Base-by-base conservation (phyloP, 2,797 vertebrate species). In the Trichosurus vulpecula region DNA sequence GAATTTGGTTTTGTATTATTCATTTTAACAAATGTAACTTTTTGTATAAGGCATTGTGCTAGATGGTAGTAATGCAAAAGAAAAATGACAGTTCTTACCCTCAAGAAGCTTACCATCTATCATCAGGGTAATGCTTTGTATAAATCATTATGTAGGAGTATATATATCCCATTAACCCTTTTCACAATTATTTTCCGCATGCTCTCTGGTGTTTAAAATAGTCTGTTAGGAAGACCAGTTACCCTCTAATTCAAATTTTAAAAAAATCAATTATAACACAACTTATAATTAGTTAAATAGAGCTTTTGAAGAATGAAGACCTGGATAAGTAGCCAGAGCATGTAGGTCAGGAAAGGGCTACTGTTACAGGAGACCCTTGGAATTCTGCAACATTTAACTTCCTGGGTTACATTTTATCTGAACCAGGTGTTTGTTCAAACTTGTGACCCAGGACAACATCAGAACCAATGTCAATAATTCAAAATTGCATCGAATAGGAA, bases 401-500 rank as follows among this genome's bases (percentile, higher is more conserved):
- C 96, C 14, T 92, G 22, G 16, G 22, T 91, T 47, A 96, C 35
- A 95, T 95, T 90, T 54, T 13, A 61, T 31, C 54, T 94, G 53
- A 97, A 94, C 53, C 94, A 41, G 3, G 54, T 54, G 52, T n/a
- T 54, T 54, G 52, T n/a, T 54, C 35, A n/a, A 8, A 54, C 52
- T 4, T 95, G 54, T 91, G 89, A 91, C 57, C 52, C 95, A 52
- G 30, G 47, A 94, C 81, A 57, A 93, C 94, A 81, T 91, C 95
- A 96, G 41, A 96, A 95, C 8, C 58, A 30, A 96, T 91, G 94
- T 90, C 35, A 94, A 41, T 52, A 74, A 19, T 92, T 95, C 56
- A 91, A 90, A 95, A 94, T 96, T 74, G 93, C 96, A 92, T 30
- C 57, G 2, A 94, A 30, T 47, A 61, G n/a, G n/a, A 96, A 96